A percentile compares a stretch with the other conserved stretches of the same genome.
These are phyloP conservation scores for Leucophenga varia DNA, from an alignment of 1,140 invertebrate genomes.

Conservation along the genomic window DNA sequence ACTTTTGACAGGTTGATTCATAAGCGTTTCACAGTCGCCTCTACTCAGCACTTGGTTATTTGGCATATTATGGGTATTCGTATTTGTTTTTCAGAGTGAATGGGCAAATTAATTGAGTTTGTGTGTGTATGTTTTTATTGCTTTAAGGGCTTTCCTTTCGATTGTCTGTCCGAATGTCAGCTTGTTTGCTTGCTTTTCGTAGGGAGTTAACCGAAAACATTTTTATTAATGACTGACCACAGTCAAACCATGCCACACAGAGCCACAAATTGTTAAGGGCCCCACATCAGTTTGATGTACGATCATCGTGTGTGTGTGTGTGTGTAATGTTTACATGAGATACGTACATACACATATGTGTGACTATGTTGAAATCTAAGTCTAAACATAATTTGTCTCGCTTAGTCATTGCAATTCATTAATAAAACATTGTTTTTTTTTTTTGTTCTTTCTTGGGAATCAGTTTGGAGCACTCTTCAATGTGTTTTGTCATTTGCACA, in stretches of 20 bases:
- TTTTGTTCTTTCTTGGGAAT: conserved; percentile 17
- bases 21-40: too few relatives aligned
- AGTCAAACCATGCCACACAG: not conserved
- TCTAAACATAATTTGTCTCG: conserved; percentile 54
- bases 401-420: conserved; percentile 44
- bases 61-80: too few relatives aligned
- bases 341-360: conserved; percentile 23
- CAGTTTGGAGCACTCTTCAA: conserved; percentile 11
- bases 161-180: conserved; percentile 44
- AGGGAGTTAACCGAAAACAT: conserved; percentile 43
- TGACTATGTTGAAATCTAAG: conserved; percentile 53
- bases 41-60: too few relatives aligned
- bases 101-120: too few relatives aligned
- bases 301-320: conserved; percentile 14
- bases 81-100: too few relatives aligned
- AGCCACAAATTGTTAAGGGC: conserved; percentile 48
- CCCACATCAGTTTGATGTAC: conserved; percentile 28
- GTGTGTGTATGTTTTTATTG: too few relatives aligned
- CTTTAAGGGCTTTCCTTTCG: too few relatives aligned
- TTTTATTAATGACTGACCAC: conserved; percentile 47
- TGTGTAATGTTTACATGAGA: conserved; percentile 5
- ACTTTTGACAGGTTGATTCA: conserved; percentile 57
- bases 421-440: conserved; percentile 44
- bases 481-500: conserved; percentile 1
- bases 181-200: conserved; percentile 40